Evolutionary conservation across 2,797 vertebrate genomes (phyloP).

Genomic region (Phrynocephalus guinanensis): DNA sequence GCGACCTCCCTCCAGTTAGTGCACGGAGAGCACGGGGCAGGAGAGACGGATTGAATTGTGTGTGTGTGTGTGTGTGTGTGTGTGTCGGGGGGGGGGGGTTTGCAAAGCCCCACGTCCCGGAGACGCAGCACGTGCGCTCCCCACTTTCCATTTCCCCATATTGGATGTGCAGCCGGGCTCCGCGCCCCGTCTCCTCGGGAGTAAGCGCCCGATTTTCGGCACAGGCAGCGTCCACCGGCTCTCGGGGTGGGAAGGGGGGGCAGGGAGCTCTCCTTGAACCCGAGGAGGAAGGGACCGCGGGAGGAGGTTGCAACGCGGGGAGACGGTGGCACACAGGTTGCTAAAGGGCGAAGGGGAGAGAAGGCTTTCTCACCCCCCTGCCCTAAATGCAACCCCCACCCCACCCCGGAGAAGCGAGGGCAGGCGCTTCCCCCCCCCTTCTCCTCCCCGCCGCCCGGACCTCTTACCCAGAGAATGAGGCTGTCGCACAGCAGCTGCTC

Average conservation of each 20-base stretch:
- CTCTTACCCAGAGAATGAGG: conserved; percentile 94
- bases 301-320: neutral
- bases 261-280: no score
- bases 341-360: neutral
- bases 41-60: no score
- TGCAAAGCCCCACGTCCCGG: no score
- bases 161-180: neutral
- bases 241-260: neutral
- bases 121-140: neutral
- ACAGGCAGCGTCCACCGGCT: no score
- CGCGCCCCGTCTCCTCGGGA: no score
- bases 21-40: neutral
- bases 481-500: conserved; percentile 87
- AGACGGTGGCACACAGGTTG: neutral
- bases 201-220: neutral
- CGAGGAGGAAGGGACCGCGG: no score
- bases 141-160: neutral
- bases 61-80: no score
- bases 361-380: neutral
- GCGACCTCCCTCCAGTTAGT: no score
- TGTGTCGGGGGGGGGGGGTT: no score
- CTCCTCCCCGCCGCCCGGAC: neutral
- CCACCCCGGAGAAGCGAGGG: no score
- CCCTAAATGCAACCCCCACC: neutral
- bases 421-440: fast-evolving